Base-by-base conservation (phyloP, 2,113 vertebrate species). In the Hirundichthys speculiger region DNA sequence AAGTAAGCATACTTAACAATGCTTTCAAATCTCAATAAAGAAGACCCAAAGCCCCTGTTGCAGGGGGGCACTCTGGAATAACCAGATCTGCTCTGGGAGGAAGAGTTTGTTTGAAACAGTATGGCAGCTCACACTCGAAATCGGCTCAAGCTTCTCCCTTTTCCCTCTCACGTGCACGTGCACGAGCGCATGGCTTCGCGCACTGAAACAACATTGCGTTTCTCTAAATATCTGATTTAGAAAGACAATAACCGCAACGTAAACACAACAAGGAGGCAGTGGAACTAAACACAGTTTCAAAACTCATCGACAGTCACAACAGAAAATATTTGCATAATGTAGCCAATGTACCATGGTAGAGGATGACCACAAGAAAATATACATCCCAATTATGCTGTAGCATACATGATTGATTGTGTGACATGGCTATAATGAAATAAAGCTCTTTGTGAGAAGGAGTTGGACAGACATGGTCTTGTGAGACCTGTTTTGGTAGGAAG, bases 401-500 rank as follows among this genome's bases (percentile, higher is more conserved):
- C 64, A 22, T 34, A 42, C 25, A n/a, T 75, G 79, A 80, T 86
- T 88, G 80, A 85, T 88, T 73, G 69, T 51, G 59, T 30, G 49
- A 56, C 67, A 75, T 71, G 61, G 59, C 48, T 73, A 51, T 60
- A 63, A 64, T 51, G 58, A 75, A 83, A 79, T 56, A 53, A 76
- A 61, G 77, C 67, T 74, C 59, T 83, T 75, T 90, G 81, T 86
- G 73, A 72, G 38, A 65, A 78, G 69, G 62, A 79, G 59, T 77
- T 84, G 73, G 84, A 86, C 54, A 64, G 75, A 69, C 72, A 10
- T 18, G 40, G 79, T 84, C 84, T 82, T 83, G 19, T 54, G 88
- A 87, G 82, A 89, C 87, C 72, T 82, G 79, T 81, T 85, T 78
- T 80, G 61, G 89, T 77, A 86, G 79, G 77, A 91, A 82, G 85